A percentile compares a stretch with the other conserved stretches of the same genome.
Conservation (phyloP, 2,888 invertebrate species). For the Zaprionus obscuricornis region DNA sequence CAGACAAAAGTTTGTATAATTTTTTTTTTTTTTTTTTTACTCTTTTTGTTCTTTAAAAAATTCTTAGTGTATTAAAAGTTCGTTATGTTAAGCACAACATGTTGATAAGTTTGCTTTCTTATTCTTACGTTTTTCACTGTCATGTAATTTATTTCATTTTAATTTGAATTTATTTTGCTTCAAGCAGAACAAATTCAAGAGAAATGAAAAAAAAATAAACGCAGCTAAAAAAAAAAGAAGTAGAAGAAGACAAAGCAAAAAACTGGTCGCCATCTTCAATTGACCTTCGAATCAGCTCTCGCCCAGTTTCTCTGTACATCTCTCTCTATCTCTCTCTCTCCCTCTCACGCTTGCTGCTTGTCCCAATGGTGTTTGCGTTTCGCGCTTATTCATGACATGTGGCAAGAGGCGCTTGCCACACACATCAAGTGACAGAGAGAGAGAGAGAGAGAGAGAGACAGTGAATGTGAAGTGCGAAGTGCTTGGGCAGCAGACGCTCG, state of each 20-base stretch:
- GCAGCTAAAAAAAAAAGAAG: not conserved
- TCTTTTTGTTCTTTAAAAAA: no score
- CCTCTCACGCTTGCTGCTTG: no score
- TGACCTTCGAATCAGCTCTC: constrained; percentile 43
- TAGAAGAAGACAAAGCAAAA: constrained; percentile 13
- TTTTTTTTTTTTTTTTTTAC: no score
- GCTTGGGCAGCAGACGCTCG: constrained; percentile 14
- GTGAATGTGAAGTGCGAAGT: constrained; percentile 6
- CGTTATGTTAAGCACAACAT: no score
- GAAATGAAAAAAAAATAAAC: no score
- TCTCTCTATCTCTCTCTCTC: not conserved
- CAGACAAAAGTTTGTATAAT: no score
- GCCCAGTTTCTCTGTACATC: constrained; percentile 3
- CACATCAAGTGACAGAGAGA: no score
- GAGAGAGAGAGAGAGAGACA: no score
- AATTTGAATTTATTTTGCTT: constrained; percentile 66
- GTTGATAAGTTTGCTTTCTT: no score
- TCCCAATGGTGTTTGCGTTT: constrained; percentile 2
- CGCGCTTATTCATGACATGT: constrained; percentile 16
- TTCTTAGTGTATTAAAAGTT: no score
- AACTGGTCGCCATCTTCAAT: constrained; percentile 41
- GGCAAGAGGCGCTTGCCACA: constrained; percentile 8
- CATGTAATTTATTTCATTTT: constrained; percentile 63
- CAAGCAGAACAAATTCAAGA: constrained; percentile 8
- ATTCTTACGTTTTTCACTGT: no score